Evolutionary conservation across 92 coral and sea anemone species (phyloP).

Genomic region (Epizoanthus ramosus): DNA sequence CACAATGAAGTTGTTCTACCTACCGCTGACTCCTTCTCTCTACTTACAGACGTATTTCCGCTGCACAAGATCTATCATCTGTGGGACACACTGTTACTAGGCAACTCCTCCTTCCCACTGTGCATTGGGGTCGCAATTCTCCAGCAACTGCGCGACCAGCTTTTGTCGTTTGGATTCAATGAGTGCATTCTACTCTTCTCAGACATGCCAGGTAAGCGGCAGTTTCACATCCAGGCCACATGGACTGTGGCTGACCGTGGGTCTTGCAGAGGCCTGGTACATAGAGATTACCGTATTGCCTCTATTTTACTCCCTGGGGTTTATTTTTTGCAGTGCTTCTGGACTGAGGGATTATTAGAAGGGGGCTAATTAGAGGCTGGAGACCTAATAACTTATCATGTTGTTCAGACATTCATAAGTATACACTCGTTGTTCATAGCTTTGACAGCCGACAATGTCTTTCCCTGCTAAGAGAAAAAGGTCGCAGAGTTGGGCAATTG

Average conservation of each 20-base stretch:
- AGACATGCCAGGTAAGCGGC: slow-evolving; percentile 91
- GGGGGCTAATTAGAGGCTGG: too few species aligned
- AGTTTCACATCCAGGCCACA: neutral
- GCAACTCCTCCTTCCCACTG: slow-evolving; percentile 97
- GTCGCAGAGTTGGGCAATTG: too few species aligned
- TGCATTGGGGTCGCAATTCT: slow-evolving; percentile 98
- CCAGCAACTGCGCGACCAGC: slow-evolving; percentile 93
- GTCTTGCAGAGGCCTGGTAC: neutral
- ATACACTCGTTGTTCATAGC: too few species aligned
- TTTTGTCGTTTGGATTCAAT: slow-evolving; percentile 94
- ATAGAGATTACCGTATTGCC: too few species aligned
- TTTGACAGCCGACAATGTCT: too few species aligned
- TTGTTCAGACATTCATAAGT: too few species aligned
- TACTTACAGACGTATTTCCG: slow-evolving; percentile 87
- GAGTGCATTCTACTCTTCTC: slow-evolving; percentile 97
- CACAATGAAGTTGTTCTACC: neutral
- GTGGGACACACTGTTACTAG: slow-evolving; percentile 97
- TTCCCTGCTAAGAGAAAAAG: too few species aligned
- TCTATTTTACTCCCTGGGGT: too few species aligned
- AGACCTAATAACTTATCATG: too few species aligned
- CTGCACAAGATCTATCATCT: slow-evolving; percentile 92
- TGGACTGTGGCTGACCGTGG: neutral
- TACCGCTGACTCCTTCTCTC: neutral
- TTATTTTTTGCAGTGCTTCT: too few species aligned
- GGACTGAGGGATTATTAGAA: too few species aligned